Percentiles rank a stretch among this genome's conserved stretches.
Conservation (phyloP, 2,888 invertebrate species). For the Aricia artaxerxes region DNA sequence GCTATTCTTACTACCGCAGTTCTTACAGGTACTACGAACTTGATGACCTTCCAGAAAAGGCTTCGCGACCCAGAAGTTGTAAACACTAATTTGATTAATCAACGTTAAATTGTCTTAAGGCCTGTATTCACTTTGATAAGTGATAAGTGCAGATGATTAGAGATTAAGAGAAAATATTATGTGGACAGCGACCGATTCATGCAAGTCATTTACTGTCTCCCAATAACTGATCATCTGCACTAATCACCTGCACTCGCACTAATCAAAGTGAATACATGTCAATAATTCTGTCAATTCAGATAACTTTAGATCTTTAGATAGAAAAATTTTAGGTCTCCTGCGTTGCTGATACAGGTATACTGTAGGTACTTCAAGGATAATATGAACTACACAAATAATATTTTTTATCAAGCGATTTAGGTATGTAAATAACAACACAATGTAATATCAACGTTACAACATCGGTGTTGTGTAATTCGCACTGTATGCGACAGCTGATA, state of each 20-base stretch:
- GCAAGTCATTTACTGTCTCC: too few species aligned
- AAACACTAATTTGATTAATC: not conserved
- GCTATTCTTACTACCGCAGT: not conserved
- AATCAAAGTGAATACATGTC: too few species aligned
- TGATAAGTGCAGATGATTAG: too few species aligned
- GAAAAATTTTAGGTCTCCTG: not conserved
- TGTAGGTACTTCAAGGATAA: not conserved
- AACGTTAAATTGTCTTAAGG: not conserved
- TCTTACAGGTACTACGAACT: not conserved
- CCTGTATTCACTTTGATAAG: too few species aligned
- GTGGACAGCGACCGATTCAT: too few species aligned
- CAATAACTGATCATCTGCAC: too few species aligned
- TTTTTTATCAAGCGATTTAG: not conserved
- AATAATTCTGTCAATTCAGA: not conserved
- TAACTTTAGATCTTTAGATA: too few species aligned
- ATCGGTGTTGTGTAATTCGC: constrained; percentile 15
- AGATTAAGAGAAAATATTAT: too few species aligned
- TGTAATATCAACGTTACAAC: not conserved
- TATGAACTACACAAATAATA: not conserved
- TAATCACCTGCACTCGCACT: too few species aligned
- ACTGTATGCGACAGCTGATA: constrained; percentile 10
- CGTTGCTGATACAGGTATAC: not conserved
- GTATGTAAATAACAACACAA: not conserved
- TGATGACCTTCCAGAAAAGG: too few species aligned
- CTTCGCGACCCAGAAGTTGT: not conserved